Base-by-base conservation (phyloP, 2,797 vertebrate species). In the Periophthalmus magnuspinnatus region DNA sequence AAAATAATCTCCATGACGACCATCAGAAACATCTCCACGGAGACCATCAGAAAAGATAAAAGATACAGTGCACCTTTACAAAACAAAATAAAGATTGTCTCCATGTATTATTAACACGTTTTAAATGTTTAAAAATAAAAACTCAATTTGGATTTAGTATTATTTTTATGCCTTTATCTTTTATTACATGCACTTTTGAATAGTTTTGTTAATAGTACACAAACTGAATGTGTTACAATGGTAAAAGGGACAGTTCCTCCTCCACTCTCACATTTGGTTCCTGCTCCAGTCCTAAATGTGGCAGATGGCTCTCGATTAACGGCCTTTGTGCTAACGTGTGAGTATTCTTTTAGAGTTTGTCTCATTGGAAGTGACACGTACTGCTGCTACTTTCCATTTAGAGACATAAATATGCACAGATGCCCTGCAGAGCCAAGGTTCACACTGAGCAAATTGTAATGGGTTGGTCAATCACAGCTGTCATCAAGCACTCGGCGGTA, bases 391-490 rank as follows among this genome's bases (percentile, higher is more conserved):
- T 62, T 0, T 50, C 17, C 59, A 61, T 61, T 61, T 13, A 52
- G 34, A 64, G 70, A 68, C 58, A 50, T 57, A 72, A 55, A 82
- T 82, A 87, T 87, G 81, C 81, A 83, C 85, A 87, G 70, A 66
- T 66, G 66, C 74, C 64, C 0, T 0, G 32, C n/a, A 47, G 41
- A 65, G 71, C 68, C 80, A 77, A 76, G 76, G 74, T 50, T 82
- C 78, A 72, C 63, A 24, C 78, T 76, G 78, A 47, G 78, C 66
- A 78, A 85, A 88, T 77, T 80, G 79, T 73, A 64, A 66, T 13
- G 74, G 11, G 80, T 80, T 84, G 84, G 67, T 88, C 86, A 85
- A 73, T 80, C 82, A 82, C 55, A 67, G 17, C 74, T 1, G 56
- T 50, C 72, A 76, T 56, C 32, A 45, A 75, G 76, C 78, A 52